These are phyloP conservation scores for Craniophora ligustri DNA, from an alignment of 2,888 invertebrate species.

Conservation along the genomic window DNA sequence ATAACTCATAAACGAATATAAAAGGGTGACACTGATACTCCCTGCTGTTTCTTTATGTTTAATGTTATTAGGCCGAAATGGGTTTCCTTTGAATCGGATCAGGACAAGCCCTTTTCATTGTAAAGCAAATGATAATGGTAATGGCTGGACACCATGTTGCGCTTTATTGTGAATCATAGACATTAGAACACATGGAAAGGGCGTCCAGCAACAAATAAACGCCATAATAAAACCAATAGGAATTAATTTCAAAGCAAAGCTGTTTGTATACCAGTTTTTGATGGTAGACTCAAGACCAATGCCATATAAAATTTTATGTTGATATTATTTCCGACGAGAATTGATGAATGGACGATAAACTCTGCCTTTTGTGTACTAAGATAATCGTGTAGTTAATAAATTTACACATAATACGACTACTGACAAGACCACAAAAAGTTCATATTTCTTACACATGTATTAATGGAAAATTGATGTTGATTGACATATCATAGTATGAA, in stretches of 20 bases:
- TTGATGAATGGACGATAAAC: constrained; percentile 52
- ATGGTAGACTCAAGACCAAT: constrained; percentile 9
- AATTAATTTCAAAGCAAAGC: constrained; percentile 39
- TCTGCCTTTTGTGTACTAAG: constrained; percentile 46
- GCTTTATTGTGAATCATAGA: constrained; percentile 69
- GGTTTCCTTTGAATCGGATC: constrained; percentile 77
- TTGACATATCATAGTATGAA: constrained; percentile 56
- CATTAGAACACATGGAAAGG: constrained; percentile 58
- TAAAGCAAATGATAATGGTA: constrained; percentile 85
- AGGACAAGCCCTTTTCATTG: constrained; percentile 78
- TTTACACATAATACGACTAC: constrained; percentile 56
- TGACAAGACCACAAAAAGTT: constrained; percentile 44
- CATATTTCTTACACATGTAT: constrained; percentile 40
- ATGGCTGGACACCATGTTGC: constrained; percentile 82
- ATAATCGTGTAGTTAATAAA: constrained; percentile 54
- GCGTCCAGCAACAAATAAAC: constrained; percentile 47
- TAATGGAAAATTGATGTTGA: constrained; percentile 55
- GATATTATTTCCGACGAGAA: constrained; percentile 43
- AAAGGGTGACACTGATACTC: constrained; percentile 84
- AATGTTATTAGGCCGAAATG: constrained; percentile 82
- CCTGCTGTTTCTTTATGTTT: constrained; percentile 86
- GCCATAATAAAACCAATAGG: constrained; percentile 26
- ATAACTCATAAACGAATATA: constrained; percentile 69
- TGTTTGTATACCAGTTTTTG: constrained; percentile 22
- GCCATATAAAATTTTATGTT: constrained; percentile 41